phyloP scores from a whole-genome alignment of 1,140 invertebrate species.

The Sycophila sp. region DNA sequence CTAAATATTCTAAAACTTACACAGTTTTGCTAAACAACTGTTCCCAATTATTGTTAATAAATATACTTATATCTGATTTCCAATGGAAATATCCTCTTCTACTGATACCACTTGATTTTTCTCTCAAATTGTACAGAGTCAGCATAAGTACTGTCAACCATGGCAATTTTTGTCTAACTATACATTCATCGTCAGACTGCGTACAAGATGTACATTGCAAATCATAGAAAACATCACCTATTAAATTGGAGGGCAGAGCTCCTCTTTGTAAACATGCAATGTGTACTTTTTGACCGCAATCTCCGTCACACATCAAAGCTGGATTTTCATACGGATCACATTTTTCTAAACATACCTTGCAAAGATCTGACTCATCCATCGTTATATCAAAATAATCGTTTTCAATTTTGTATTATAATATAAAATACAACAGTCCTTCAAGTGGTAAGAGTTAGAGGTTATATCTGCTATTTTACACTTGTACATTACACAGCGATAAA shows the following conservation, averaged over 20 bases:
- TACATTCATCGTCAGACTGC: constrained; percentile 66
- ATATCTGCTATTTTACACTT: no score
- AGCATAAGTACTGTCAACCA: constrained; percentile 75
- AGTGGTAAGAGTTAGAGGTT: no score
- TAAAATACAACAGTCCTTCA: no score
- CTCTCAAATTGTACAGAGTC: constrained; percentile 73
- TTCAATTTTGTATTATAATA: no score
- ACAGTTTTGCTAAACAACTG: constrained; percentile 69
- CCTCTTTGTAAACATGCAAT: constrained; percentile 70
- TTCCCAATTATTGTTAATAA: constrained; percentile 78
- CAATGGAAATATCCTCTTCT: constrained; percentile 80
- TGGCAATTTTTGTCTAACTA: constrained; percentile 72
- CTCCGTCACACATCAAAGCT: constrained; percentile 49
- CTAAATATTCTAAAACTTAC: constrained; percentile 60
- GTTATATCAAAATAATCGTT: not conserved
- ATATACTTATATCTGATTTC: constrained; percentile 76
- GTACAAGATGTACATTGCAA: constrained; percentile 76
- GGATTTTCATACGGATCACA: constrained; percentile 42
- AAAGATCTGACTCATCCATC: constrained; percentile 3
- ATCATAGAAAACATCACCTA: constrained; percentile 81
- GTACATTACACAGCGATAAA: no score
- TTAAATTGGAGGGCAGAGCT: constrained; percentile 73
- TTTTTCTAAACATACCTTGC: constrained; percentile 1
- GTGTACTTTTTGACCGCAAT: constrained; percentile 71
- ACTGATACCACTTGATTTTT: constrained; percentile 73